Conservation (phyloP, 2,113 vertebrate genomes). For the Notothenia coriiceps region DNA sequence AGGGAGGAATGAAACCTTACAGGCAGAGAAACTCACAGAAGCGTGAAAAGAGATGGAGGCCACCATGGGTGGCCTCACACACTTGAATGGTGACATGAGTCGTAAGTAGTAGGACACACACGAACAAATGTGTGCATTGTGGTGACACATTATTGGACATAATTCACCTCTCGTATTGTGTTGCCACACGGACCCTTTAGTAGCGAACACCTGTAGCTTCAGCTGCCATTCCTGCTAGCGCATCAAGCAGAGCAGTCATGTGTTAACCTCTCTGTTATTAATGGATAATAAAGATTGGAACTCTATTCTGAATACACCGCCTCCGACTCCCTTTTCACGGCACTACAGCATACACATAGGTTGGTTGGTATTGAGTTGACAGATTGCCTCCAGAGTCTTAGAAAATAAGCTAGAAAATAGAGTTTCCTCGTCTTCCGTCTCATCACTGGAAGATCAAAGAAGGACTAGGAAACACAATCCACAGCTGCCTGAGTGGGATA, state of each 20-base stretch:
- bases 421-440: conserved; percentile 21
- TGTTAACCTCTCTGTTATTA: too few species aligned
- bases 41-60: conserved; percentile 61
- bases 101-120: conserved; percentile 11
- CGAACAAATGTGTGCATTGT: conserved; percentile 2
- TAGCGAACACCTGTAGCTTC: too few species aligned
- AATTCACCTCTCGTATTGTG: too few species aligned
- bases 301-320: too few species aligned
- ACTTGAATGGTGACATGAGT: conserved; percentile 48
- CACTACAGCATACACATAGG: conserved; percentile 8
- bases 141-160: too few species aligned
- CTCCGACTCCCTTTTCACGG: too few species aligned
- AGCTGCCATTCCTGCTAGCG: too few species aligned
- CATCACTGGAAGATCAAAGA: conserved; percentile 61
- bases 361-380: conserved; percentile 51
- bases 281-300: too few species aligned
- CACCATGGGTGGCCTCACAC: conserved; percentile 33
- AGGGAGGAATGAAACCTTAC: conserved; percentile 29
- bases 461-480: conserved; percentile 52
- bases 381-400: conserved; percentile 63
- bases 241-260: too few species aligned
- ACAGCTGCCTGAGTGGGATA: conserved; percentile 34
- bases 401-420: conserved; percentile 40
- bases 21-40: conserved; percentile 40
- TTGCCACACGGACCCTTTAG: too few species aligned